phyloP scores from a whole-genome alignment of 2,113 vertebrate genomes.

The Climacteris rufus region DNA sequence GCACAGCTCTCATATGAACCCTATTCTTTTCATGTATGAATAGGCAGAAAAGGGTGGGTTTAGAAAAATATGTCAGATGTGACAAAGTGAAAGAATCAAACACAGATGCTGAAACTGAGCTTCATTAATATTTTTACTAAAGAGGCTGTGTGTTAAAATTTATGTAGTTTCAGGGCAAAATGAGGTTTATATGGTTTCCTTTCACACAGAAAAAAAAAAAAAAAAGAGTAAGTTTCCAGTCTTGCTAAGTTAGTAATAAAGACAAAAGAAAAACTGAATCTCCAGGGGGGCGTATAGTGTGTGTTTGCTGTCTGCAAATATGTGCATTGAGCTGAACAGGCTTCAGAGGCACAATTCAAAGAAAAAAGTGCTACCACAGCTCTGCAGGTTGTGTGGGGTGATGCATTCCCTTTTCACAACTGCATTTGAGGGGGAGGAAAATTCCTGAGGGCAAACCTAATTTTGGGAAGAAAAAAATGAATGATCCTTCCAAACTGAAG shows the following conservation, averaged over 20 bases:
- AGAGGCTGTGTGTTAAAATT: not conserved
- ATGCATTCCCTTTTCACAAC: not conserved
- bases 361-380: not conserved
- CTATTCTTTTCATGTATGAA: not conserved
- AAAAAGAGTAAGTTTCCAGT: not conserved
- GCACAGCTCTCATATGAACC: not conserved
- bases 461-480: not conserved
- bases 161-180: not conserved
- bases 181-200: not conserved
- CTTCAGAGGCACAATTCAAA: not conserved
- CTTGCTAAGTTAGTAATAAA: not conserved
- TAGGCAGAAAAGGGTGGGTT: not conserved
- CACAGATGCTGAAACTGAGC: not conserved
- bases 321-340: not conserved
- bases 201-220: not conserved
- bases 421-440: fast-evolving
- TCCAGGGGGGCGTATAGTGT: not conserved
- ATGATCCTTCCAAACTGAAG: not conserved
- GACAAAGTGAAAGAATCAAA: not conserved
- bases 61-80: not conserved
- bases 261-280: not conserved
- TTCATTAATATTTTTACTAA: not conserved
- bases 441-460: not conserved
- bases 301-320: not conserved
- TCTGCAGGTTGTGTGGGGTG: not conserved